Conservation (phyloP, 2,797 vertebrate species). For the Brachymystax lenok region DNA sequence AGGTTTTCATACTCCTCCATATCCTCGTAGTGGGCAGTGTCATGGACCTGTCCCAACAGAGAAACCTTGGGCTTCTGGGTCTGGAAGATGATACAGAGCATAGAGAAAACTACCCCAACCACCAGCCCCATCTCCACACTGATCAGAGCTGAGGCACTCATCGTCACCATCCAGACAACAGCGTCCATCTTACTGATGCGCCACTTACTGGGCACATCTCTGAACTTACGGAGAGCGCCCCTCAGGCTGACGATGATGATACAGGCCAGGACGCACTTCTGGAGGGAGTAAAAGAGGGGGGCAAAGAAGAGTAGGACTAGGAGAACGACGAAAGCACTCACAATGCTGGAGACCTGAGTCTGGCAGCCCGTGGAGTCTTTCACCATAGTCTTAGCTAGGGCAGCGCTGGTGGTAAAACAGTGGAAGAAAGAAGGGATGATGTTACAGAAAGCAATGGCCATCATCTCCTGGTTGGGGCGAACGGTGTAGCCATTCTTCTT, state of each 20-base stretch:
- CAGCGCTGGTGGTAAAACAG: conserved; percentile 92
- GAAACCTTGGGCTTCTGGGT: conserved; percentile 84
- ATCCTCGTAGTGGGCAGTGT: conserved; percentile 85
- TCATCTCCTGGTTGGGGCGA: conserved; percentile 93
- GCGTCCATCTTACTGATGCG: conserved; percentile 81
- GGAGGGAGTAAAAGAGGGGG: conserved; percentile 88
- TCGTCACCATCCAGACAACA: conserved; percentile 85
- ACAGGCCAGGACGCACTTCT: conserved; percentile 92
- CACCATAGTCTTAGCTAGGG: conserved; percentile 93
- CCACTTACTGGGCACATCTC: conserved; percentile 86
- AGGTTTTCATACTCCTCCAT: conserved; percentile 86
- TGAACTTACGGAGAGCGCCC: conserved; percentile 89
- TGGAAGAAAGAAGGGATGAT: conserved; percentile 96
- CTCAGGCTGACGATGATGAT: conserved; percentile 93
- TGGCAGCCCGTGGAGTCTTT: conserved; percentile 93
- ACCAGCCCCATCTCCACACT: conserved; percentile 90
- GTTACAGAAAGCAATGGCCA: conserved; percentile 95
- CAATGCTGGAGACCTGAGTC: conserved; percentile 91
- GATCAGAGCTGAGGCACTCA: conserved; percentile 83
- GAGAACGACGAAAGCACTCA: conserved; percentile 91
- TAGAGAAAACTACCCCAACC: conserved; percentile 85
- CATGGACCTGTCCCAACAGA: conserved; percentile 81
- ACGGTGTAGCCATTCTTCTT: conserved; percentile 93
- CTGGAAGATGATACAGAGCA: conserved; percentile 82
- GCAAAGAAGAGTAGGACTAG: conserved; percentile 93